Conservation (phyloP, 1,140 invertebrate species). For the Drosophila orosa region DNA sequence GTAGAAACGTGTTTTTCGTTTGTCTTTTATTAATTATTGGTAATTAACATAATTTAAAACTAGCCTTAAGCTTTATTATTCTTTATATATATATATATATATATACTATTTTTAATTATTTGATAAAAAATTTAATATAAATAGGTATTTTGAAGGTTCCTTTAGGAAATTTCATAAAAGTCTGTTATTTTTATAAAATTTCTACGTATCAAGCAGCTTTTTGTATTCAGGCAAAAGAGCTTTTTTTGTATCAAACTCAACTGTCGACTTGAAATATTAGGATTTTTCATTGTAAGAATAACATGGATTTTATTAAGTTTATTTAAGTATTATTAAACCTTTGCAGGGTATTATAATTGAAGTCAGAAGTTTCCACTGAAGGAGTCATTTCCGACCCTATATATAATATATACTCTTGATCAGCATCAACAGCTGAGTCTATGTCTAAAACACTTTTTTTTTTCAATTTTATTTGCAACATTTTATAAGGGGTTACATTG, state of each 20-base stretch:
- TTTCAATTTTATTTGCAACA: no score
- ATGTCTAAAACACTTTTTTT: no score
- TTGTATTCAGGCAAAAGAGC: neutral
- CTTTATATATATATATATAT: fast-evolving
- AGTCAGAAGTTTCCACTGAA: no score
- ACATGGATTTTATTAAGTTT: no score
- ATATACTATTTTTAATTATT: no score
- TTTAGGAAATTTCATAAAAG: neutral
- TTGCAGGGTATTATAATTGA: no score
- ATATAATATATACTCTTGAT: no score
- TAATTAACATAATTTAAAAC: neutral
- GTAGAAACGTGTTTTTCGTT: neutral
- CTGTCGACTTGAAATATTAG: neutral
- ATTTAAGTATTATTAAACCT: no score
- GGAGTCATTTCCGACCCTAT: no score
- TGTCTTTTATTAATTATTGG: neutral
- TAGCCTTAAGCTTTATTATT: neutral
- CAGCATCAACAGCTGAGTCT: no score
- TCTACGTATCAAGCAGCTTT: slow-evolving; percentile 16
- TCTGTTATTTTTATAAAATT: neutral
- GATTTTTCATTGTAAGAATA: no score
- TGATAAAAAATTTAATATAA: neutral
- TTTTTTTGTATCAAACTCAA: slow-evolving; percentile 1
- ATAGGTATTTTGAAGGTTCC: neutral
- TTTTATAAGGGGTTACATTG: no score